Percentiles rank a stretch among this genome's conserved stretches.
phyloP scores from a whole-genome alignment of 2,113 vertebrate species.

The Lophochroa leadbeateri region DNA sequence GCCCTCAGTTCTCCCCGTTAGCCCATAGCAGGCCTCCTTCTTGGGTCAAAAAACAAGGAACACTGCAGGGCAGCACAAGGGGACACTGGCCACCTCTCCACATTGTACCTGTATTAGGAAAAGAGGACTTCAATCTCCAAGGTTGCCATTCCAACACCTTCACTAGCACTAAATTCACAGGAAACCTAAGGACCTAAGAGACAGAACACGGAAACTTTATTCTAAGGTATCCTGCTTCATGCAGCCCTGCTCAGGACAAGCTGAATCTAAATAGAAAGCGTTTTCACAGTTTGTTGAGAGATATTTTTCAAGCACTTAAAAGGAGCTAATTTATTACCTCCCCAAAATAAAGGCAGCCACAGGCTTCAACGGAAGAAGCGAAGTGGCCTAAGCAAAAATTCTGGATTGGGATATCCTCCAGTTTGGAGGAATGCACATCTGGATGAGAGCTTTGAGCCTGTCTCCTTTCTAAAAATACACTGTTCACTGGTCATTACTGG shows the following conservation, averaged over 20 bases:
- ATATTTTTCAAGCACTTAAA: neutral
- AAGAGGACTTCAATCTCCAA: conserved; percentile 64
- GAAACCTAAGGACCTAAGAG: conserved; percentile 58
- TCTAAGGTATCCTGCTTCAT: conserved; percentile 19
- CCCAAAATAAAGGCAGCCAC: conserved; percentile 1
- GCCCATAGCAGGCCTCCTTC: neutral
- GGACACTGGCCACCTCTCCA: conserved; percentile 31
- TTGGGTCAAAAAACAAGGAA: neutral
- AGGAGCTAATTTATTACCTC: neutral
- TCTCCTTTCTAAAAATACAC: neutral
- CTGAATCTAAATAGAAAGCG: neutral
- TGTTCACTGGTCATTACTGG: neutral
- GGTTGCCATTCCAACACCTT: conserved; percentile 60
- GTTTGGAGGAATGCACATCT: neutral
- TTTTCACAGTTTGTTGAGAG: neutral
- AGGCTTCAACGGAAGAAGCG: neutral
- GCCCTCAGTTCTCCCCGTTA: neutral
- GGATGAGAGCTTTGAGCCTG: neutral
- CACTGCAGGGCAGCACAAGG: conserved; percentile 11
- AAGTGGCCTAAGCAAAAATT: neutral
- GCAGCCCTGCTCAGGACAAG: conserved; percentile 12
- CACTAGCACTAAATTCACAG: conserved; percentile 66
- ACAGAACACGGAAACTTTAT: conserved; percentile 52
- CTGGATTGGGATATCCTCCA: neutral
- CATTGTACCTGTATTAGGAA: conserved; percentile 21